Conservation (phyloP, 2,113 vertebrate species). For the Illadopsis cleaveri region DNA sequence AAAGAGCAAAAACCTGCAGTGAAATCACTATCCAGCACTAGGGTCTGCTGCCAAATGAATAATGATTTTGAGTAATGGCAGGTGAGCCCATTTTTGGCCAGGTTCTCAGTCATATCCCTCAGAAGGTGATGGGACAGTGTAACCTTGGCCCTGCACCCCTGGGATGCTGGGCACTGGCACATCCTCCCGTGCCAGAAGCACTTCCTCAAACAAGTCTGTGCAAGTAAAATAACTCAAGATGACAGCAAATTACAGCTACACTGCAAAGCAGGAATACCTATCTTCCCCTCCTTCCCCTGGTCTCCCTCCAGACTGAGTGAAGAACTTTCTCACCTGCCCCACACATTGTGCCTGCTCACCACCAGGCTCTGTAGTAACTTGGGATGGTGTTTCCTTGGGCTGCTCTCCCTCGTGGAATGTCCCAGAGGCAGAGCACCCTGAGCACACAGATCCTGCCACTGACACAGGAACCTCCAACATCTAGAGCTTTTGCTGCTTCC, state of each 20-base stretch:
- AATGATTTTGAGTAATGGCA: conserved; percentile 1
- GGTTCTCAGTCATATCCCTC: background rate
- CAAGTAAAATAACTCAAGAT: background rate
- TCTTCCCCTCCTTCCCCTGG: background rate
- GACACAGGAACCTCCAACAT: background rate
- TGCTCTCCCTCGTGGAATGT: background rate
- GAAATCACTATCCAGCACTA: background rate
- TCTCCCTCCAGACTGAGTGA: background rate
- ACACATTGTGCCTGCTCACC: accelerated
- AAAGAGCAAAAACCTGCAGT: background rate
- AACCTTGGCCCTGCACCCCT: background rate
- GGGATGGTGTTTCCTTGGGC: background rate
- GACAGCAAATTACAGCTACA: background rate
- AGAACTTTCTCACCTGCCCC: background rate
- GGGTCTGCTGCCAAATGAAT: background rate
- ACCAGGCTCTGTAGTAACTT: background rate
- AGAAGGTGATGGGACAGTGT: background rate
- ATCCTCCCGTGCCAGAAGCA: background rate
- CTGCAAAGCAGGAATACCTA: background rate
- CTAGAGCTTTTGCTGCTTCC: background rate
- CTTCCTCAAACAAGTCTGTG: background rate
- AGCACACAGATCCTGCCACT: background rate
- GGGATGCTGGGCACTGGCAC: background rate
- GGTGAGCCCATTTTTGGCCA: background rate
- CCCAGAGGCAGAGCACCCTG: background rate